Percentiles rank a stretch among this genome's conserved stretches.
phyloP scores from a whole-genome alignment of 1,140 invertebrate genomes.

The Arctopsyche grandis region DNA sequence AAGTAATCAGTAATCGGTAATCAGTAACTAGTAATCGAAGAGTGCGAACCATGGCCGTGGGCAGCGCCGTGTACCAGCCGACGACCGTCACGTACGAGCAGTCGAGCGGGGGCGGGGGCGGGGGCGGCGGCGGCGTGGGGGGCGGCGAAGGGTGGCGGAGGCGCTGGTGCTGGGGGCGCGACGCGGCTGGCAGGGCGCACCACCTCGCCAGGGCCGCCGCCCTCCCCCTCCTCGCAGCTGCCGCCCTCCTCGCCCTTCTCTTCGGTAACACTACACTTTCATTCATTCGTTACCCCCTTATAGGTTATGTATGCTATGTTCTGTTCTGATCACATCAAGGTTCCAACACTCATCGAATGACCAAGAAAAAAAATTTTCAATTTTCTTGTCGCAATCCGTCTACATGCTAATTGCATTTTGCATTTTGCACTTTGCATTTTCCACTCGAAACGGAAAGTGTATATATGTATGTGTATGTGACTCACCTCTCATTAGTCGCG shows the following conservation, averaged over 20 bases:
- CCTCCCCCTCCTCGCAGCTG: constrained; percentile 13
- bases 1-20: too few species aligned
- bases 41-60: too few species aligned
- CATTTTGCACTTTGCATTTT: too few species aligned
- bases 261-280: not conserved
- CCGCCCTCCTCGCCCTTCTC: not conserved
- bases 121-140: constrained; percentile 54
- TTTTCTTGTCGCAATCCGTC: too few species aligned
- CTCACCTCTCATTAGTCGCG: too few species aligned
- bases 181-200: constrained; percentile 59
- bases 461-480: too few species aligned
- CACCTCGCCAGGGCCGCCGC: constrained; percentile 46
- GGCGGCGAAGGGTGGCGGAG: constrained; percentile 55
- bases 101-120: not conserved
- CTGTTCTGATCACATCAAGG: not conserved
- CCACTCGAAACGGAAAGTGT: too few species aligned
- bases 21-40: not conserved
- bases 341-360: not conserved
- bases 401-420: too few species aligned
- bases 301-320: not conserved
- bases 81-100: constrained; percentile 76
- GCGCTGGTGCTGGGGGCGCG: constrained; percentile 58
- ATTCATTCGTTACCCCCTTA: not conserved
- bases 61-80: constrained; percentile 75
- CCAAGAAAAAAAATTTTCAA: too few species aligned